phyloP scores from a whole-genome alignment of 2,797 vertebrate genomes.

The Monodelphis domestica region DNA sequence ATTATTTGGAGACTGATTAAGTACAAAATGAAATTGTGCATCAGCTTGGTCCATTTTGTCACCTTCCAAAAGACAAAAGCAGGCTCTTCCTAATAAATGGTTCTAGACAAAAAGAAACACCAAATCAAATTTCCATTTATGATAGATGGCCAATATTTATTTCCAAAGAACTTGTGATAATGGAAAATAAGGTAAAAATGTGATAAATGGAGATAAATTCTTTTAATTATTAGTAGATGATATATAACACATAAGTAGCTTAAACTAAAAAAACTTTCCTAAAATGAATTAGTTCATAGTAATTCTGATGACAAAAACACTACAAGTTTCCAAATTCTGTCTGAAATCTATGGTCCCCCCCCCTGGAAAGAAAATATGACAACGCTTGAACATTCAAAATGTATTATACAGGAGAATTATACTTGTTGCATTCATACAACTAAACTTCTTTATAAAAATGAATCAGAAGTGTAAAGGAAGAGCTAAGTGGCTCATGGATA shows the following conservation, averaged over 20 bases:
- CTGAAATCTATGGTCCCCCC: slow-evolving; percentile 37
- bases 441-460: slow-evolving; percentile 22
- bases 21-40: slow-evolving; percentile 98
- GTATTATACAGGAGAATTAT: slow-evolving; percentile 24
- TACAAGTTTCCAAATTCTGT: slow-evolving; percentile 61
- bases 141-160: slow-evolving; percentile 12
- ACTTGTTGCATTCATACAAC: slow-evolving; percentile 32
- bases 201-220: slow-evolving; percentile 18
- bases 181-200: slow-evolving; percentile 29
- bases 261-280: slow-evolving; percentile 45
- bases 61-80: slow-evolving; percentile 98
- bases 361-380: not conserved
- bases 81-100: slow-evolving; percentile 98
- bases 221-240: slow-evolving; percentile 2
- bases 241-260: slow-evolving; percentile 1
- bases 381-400: slow-evolving; percentile 32
- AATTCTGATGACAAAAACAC: slow-evolving; percentile 41
- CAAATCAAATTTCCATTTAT: slow-evolving; percentile 50
- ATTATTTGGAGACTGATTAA: slow-evolving; percentile 99
- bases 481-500: too few relatives aligned
- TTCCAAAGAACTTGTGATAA: not conserved
- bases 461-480: not conserved
- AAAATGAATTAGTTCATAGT: slow-evolving; percentile 23
- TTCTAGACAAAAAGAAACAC: slow-evolving; percentile 87
- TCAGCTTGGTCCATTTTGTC: slow-evolving; percentile 99